Evolutionary conservation across 2,888 invertebrate genomes (phyloP), one percentile per base, ranked within the genome.

Genomic region (Xanthorhoe designata): DNA sequence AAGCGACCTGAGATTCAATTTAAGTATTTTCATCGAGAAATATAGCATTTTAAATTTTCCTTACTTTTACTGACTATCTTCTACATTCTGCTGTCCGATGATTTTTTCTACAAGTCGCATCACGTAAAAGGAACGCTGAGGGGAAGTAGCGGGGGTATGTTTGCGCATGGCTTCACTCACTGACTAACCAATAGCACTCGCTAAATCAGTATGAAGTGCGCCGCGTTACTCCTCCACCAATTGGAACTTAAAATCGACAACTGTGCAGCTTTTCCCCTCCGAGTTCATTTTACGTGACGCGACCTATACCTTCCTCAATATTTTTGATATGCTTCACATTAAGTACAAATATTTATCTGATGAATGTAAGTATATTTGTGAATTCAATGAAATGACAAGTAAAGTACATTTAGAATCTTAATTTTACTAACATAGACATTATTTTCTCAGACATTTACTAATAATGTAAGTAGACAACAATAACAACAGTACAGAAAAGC

Each of bases 1-100:
- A 62, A 55, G 62, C 58, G 15, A 42, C 50, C 45, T 62, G 66
- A 67, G 62, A 63, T 67, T 67, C 62, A 24, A 55, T 51, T 49
- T 60, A 63, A 63, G 62, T 59, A 55, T 62, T 47, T 29, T 3
- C 19, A 47, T 59, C 38, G 13, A 47, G 42, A 49, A 35, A 58
- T 58, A 29, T 29, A 42, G 6, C 19, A 32, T 10, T 2, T 15
- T 9, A 7, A 1, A 42, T 35, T 58, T 63, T 57, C 17, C 45
- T 51, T 52, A 32, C 13, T 49, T 47, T 55, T 19, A 49, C 49
- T 64, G 35, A 4, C 49, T 55, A 50, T 42, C 13, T 55, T 45
- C 32, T 64, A 54, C 47, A 42, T 50, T 59, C 24, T 32, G 38
- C 49, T 47, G 35, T 42, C 47, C 15, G 8, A 0, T 17, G 47